Percentiles rank a stretch among this genome's conserved stretches.
Evolutionary conservation across 2,113 vertebrate genomes (phyloP).

Genomic region (Chunga burmeisteri): DNA sequence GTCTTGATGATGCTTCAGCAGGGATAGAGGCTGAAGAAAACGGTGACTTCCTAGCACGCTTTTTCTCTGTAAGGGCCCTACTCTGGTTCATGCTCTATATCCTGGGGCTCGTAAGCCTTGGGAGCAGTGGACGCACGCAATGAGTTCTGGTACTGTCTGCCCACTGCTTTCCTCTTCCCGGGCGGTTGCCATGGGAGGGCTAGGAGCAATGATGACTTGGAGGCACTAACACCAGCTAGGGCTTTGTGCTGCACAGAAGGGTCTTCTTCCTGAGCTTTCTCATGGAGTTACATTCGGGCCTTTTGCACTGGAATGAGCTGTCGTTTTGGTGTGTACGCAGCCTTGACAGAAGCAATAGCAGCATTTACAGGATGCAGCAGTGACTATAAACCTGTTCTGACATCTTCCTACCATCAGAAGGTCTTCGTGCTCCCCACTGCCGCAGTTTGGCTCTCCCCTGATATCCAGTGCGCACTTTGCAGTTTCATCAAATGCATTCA

Average conservation of each 20-base stretch:
- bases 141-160: background rate
- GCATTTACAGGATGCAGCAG: background rate
- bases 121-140: background rate
- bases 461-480: background rate
- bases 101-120: background rate
- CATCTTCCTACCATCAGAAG: background rate
- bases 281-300: background rate
- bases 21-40: background rate
- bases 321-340: background rate
- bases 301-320: background rate
- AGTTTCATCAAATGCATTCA: background rate
- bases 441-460: background rate
- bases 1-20: background rate
- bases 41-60: accelerated
- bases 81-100: background rate
- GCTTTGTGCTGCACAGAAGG: background rate
- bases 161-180: background rate
- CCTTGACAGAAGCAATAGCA: background rate
- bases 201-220: background rate
- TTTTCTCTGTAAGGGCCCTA: background rate
- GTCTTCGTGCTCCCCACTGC: background rate
- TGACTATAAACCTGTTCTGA: background rate
- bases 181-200: background rate
- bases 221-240: background rate
- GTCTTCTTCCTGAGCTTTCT: background rate